Base-by-base conservation (phyloP, 2,797 vertebrate species). In the Ficedula albicollis region DNA sequence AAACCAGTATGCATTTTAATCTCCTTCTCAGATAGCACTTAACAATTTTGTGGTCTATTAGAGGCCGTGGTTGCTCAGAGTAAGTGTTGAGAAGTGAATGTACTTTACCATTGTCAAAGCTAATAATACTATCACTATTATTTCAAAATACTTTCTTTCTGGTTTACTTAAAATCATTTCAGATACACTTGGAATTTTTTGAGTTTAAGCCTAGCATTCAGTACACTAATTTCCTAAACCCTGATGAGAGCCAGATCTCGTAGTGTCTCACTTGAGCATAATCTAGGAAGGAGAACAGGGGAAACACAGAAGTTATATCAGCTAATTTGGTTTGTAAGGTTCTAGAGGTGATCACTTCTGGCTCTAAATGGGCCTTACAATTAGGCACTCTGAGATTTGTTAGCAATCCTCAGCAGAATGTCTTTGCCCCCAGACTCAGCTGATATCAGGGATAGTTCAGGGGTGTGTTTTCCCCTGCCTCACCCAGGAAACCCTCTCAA, bases 1-100 rank as follows among this genome's bases (percentile, higher is more conserved):
- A 92, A 95, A 94, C 92, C 75, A 82, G 70, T 87, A 77, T 25
- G 84, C 68, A 63, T 90, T 92, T 94, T 86, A 93, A 96, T 92
- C 63, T 91, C 32, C 39, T 86, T 91, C 91, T 84, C 84, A 91
- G 80, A 44, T 66, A 56, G 62, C 66, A 73, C 60, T 48, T 13
- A 19, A 86, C 44, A 76, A 56, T 86, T 84, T 76, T 91, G 63
- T 70, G 43, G 73, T 79, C 73, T 88, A 30, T 88, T 89, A 93
- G 56, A 91, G 41, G 34, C 34, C 0, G 0, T 39, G 44, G 67
- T 73, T 63, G 22, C 81, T 79, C 81, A 69, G 44, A 29, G 15
- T 84, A 89, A 91, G 32, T 21, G 1, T n/a, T 73, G 76, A 90
- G 67, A 82, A 91, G 75, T 70, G 23, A 88, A 59, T 72, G 52